These are phyloP conservation scores for Rhinoptilus africanus DNA, from an alignment of 2,113 vertebrate genomes.

Conservation along the genomic window DNA sequence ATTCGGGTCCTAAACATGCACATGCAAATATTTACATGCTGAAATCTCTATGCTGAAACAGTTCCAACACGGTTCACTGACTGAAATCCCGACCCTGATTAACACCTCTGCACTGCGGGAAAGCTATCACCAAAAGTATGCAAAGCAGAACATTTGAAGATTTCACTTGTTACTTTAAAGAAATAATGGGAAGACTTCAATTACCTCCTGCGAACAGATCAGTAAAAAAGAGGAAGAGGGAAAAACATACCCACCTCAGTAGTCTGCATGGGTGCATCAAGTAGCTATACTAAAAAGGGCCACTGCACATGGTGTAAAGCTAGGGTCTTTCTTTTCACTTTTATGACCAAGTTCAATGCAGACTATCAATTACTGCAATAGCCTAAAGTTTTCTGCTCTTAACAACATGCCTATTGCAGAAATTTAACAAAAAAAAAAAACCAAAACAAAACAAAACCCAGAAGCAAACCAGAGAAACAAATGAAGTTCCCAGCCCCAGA, in stretches of 20 bases:
- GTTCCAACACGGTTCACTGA: neutral
- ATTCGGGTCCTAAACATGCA: neutral
- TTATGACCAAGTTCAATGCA: neutral
- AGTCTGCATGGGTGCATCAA: neutral
- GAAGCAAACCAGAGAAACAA: neutral
- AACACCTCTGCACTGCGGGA: neutral
- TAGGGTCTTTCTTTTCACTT: neutral
- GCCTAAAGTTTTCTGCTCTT: neutral
- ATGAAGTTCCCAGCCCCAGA: neutral
- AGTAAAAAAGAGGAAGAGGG: neutral
- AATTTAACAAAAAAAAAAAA: neutral
- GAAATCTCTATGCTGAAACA: neutral
- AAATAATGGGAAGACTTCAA: neutral
- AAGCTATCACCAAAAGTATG: neutral
- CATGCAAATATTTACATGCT: neutral
- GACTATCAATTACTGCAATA: neutral
- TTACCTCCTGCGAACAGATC: neutral
- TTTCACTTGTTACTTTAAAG: neutral
- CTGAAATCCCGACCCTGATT: neutral
- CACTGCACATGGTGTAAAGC: rapidly evolving
- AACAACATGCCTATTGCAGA: neutral
- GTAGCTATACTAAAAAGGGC: neutral
- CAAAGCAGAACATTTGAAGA: neutral
- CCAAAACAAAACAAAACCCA: neutral
- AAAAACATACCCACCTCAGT: neutral